A percentile compares a stretch with the other conserved stretches of the same genome.
Evolutionary conservation across 2,888 invertebrate genomes (phyloP).

Genomic region (Arctia plantaginis): DNA sequence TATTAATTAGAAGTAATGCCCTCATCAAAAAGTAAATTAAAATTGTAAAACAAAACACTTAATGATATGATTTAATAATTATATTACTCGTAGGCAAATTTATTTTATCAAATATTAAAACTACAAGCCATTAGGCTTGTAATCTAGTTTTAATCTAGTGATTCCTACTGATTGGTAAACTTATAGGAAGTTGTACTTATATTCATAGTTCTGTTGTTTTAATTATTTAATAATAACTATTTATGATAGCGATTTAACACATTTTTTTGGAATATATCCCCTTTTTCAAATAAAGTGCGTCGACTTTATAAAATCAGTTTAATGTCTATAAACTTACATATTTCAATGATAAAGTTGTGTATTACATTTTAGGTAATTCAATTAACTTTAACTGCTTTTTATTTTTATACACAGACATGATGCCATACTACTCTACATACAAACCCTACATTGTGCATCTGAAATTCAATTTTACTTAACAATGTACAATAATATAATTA

Average conservation of each 20-base stretch:
- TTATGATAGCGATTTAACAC: neutral
- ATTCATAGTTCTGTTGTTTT: neutral
- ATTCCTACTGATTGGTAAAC: neutral
- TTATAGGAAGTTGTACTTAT: neutral
- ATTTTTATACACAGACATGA: neutral
- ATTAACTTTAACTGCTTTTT: neutral
- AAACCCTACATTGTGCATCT: neutral
- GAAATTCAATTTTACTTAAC: neutral
- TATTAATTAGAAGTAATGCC: conserved; percentile 21
- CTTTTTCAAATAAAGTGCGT: neutral
- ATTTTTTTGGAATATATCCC: neutral
- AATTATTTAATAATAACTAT: neutral
- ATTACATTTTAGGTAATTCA: neutral
- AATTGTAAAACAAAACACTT: conserved; percentile 9
- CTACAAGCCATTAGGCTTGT: too few species aligned
- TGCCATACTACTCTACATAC: neutral
- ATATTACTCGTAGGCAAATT: too few species aligned
- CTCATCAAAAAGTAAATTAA: conserved; percentile 2
- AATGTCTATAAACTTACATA: neutral
- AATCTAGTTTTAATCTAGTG: neutral
- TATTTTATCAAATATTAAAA: too few species aligned
- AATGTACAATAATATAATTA: neutral
- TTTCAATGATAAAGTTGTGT: neutral
- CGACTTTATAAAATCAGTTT: neutral
- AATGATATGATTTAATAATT: neutral